Evolutionary conservation across 2,888 invertebrate genomes (phyloP).

Genomic region (Ichneumoninae sp.): DNA sequence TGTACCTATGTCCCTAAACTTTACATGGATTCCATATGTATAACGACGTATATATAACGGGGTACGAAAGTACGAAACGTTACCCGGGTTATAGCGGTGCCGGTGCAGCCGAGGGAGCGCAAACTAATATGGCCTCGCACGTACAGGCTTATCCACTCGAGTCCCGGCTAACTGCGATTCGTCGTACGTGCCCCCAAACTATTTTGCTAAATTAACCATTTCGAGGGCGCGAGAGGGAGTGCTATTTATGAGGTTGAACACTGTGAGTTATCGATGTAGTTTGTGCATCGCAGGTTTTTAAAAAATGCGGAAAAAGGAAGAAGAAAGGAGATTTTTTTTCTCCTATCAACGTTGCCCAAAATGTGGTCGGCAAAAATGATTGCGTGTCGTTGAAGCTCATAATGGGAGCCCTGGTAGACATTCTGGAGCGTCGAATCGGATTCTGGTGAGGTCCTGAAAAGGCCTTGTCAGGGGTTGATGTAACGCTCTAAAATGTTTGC

Average conservation of each 20-base stretch:
- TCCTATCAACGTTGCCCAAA: too few species aligned
- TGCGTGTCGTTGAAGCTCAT: too few species aligned
- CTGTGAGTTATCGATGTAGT: neutral
- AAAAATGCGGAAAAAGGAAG: neutral
- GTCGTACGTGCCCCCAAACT: constrained; percentile 65
- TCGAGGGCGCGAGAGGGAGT: constrained; percentile 47
- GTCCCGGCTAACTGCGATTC: constrained; percentile 55
- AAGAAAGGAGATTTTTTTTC: too few species aligned
- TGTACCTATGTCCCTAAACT: neutral
- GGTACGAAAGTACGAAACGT: constrained; percentile 56
- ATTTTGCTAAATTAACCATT: constrained; percentile 68
- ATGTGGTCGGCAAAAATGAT: too few species aligned
- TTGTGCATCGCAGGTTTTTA: neutral
- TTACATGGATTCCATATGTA: constrained; percentile 3
- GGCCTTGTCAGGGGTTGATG: too few species aligned
- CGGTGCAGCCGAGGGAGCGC: constrained; percentile 45
- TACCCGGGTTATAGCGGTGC: constrained; percentile 23
- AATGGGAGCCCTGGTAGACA: too few species aligned
- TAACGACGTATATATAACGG: neutral
- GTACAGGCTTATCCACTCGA: constrained; percentile 66
- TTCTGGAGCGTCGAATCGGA: too few species aligned
- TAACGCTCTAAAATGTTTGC: too few species aligned
- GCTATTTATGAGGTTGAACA: constrained; percentile 61
- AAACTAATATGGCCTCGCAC: constrained; percentile 62
- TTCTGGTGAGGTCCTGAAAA: too few species aligned